Evolutionary conservation across 1,140 invertebrate genomes (phyloP).

Genomic region (Prorops nasuta): DNA sequence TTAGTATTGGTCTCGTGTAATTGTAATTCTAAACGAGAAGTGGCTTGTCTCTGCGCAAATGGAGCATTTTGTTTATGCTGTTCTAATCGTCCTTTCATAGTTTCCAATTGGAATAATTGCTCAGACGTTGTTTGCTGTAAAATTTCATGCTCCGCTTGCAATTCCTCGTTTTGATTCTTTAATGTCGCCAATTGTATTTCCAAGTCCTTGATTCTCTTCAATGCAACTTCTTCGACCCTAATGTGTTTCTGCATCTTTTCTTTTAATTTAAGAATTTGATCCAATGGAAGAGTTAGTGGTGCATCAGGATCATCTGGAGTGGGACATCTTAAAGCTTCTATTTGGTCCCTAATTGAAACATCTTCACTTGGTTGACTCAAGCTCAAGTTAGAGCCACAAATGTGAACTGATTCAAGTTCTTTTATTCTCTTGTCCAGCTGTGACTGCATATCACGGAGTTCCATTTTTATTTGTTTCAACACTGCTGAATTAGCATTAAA

Average conservation of each 20-base stretch:
- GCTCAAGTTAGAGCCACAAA: constrained; percentile 58
- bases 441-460: constrained; percentile 63
- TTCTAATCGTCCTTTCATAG: constrained; percentile 74
- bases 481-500: constrained; percentile 56
- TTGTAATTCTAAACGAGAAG: constrained; percentile 65
- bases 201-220: constrained; percentile 72
- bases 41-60: constrained; percentile 66
- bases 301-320: constrained; percentile 50
- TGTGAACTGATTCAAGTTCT: constrained; percentile 68
- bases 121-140: constrained; percentile 77
- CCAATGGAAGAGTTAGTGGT: constrained; percentile 54
- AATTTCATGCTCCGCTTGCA: constrained; percentile 75
- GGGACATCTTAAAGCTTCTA: constrained; percentile 47
- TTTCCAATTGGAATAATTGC: constrained; percentile 75
- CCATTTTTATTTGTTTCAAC: constrained; percentile 56
- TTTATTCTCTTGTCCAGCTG: constrained; percentile 66
- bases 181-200: constrained; percentile 68
- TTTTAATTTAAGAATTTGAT: constrained; percentile 63
- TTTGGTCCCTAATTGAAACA: constrained; percentile 69
- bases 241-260: constrained; percentile 67
- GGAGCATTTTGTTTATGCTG: constrained; percentile 73
- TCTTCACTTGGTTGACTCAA: constrained; percentile 76
- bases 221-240: constrained; percentile 69
- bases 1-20: constrained; percentile 61
- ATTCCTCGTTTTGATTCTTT: constrained; percentile 69